These are phyloP conservation scores for Poeciliopsis prolifica DNA, from an alignment of 2,113 vertebrate genomes.

Conservation along the genomic window DNA sequence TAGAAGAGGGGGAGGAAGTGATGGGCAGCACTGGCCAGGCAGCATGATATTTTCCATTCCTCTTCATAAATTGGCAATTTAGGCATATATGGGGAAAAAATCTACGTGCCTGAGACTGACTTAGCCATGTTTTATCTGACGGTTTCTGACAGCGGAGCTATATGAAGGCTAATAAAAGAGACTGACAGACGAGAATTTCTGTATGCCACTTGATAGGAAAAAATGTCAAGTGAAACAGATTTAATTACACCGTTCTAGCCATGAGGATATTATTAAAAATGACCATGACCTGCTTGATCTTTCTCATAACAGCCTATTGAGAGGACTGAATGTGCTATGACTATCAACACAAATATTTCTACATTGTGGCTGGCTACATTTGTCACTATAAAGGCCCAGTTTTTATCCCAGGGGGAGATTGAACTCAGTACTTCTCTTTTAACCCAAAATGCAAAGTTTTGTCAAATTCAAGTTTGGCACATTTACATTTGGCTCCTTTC, in stretches of 20 bases:
- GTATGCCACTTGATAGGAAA: conserved; percentile 7
- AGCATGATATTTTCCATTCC: conserved; percentile 74
- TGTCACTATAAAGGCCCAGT: too few species aligned
- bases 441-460: not conserved
- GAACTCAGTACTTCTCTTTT: not conserved
- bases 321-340: not conserved
- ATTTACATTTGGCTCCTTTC: too few species aligned
- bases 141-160: conserved; percentile 32
- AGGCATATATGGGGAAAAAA: conserved; percentile 58
- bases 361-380: not conserved
- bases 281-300: not conserved
- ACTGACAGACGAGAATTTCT: conserved; percentile 14
- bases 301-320: not conserved
- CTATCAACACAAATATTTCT: not conserved
- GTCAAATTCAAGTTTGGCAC: too few species aligned
- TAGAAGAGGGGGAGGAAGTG: conserved; percentile 16
- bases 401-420: not conserved
- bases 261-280: conserved; percentile 5
- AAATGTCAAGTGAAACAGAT: conserved; percentile 21
- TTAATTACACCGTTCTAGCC: conserved; percentile 30
- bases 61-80: conserved; percentile 71
- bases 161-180: conserved; percentile 22
- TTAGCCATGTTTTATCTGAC: conserved; percentile 51
- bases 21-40: conserved; percentile 34
- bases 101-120: conserved; percentile 34